Evolutionary conservation across 2,797 vertebrate species (phyloP), one percentile per base, ranked within the genome.

Genomic region (Melanotaenia trifasciata): DNA sequence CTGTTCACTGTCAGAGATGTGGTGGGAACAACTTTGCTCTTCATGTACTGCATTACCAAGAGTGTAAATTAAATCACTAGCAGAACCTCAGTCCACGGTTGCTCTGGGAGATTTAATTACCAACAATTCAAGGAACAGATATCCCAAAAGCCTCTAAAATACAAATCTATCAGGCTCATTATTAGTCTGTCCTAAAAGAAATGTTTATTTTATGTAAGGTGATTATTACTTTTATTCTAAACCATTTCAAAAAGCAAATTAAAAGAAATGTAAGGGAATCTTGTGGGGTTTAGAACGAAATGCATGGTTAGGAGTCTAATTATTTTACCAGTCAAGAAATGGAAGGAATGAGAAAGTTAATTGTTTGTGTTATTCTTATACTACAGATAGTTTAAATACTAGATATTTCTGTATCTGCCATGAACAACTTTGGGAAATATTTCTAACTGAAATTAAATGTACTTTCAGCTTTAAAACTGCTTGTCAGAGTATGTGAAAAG

Each of bases 201-300:
- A 76, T 84, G 54, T 61, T 40, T 53, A 54, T 67, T 83, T 75
- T 13, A 59, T 22, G 56, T 67, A 67, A 74, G 16, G 58, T 72
- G 72, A 82, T 63, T 76, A 60, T 60, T 66, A 71, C 47, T 80
- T 43, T 32, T 80, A 50, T 32, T 35, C 26, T 13, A 61, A 72
- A 53, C 10, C 58, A 54, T 73, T 80, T 84, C 67, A 58, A 85
- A 81, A 58, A 28, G 68, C 43, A 47, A 22, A 84, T 47, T n/a
- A n/a, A 7, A 84, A 76, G 51, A 81, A 72, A 74, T 62, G 66
- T 63, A 80, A 84, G 81, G 76, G 78, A 80, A 87, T 89, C 81
- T 74, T 72, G 22, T 0, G 26, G 67, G 69, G 65, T 63, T 64
- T 56, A 35, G 26, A 81, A 88, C 83, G 58, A 87, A 87, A 87